phyloP scores from a whole-genome alignment of 37 sponge, comb jelly and placozoan species.

The Bolinopsis microptera region DNA sequence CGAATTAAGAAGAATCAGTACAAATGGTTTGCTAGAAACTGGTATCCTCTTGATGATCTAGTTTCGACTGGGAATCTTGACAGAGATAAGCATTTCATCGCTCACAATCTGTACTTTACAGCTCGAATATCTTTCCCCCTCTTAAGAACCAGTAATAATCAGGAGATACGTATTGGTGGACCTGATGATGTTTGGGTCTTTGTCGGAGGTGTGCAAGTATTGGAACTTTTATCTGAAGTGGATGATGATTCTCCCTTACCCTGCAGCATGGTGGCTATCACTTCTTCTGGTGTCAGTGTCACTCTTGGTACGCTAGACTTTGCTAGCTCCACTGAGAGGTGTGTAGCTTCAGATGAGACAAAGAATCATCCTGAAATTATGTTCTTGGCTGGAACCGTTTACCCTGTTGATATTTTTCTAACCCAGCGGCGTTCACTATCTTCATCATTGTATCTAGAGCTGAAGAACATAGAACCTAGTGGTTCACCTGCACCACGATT shows the following conservation, averaged over 20 bases:
- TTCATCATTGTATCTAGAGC: neutral
- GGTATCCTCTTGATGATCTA: constrained; percentile 29
- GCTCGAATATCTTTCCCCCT: neutral
- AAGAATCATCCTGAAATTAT: neutral
- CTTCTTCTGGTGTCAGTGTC: neutral
- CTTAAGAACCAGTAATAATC: neutral
- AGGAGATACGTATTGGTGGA: constrained; percentile 19
- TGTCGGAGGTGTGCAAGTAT: neutral
- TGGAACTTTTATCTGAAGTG: neutral
- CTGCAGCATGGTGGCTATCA: neutral
- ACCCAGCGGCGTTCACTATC: constrained; percentile 58
- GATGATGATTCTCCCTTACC: constrained; percentile 31
- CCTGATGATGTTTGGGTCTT: constrained; percentile 56
- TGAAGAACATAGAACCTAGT: neutral
- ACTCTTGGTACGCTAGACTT: neutral
- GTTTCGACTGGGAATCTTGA: neutral
- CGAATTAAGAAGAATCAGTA: neutral
- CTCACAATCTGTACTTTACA: constrained; percentile 54
- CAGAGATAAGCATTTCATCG: neutral
- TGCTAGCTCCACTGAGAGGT: neutral
- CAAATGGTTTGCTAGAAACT: constrained; percentile 59
- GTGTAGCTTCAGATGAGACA: neutral
- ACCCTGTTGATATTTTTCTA: constrained; percentile 41
- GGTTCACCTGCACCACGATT: neutral
- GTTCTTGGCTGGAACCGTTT: neutral